These are phyloP conservation scores for Puntigrus tetrazona DNA, from an alignment of 2,113 vertebrate genomes.

Conservation along the genomic window DNA sequence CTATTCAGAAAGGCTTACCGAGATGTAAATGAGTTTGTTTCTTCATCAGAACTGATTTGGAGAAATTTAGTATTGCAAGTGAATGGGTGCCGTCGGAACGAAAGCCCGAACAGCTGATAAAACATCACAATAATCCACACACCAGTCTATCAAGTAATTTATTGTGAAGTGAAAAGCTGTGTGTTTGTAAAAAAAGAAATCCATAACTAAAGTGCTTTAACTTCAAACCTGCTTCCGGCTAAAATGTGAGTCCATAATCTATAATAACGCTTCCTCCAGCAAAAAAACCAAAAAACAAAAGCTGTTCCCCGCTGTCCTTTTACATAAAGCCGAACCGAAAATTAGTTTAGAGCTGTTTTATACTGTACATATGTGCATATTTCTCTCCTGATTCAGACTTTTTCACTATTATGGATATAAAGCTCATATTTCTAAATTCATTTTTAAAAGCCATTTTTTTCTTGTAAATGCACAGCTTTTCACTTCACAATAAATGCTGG, in stretches of 20 bases:
- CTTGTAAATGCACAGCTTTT: not conserved
- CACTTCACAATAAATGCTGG: not conserved
- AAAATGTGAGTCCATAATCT: not conserved
- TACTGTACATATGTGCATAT: not conserved
- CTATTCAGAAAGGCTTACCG: too few species aligned
- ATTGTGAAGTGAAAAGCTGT: not conserved
- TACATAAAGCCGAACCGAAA: not conserved
- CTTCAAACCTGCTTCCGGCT: not conserved
- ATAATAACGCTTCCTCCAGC: not conserved
- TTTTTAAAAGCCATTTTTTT: too few species aligned
- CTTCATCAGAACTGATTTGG: too few species aligned
- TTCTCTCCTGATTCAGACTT: not conserved
- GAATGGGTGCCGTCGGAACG: not conserved
- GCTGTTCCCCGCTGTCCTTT: not conserved
- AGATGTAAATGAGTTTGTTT: too few species aligned
- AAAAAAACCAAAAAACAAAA: not conserved
- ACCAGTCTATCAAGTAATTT: not conserved
- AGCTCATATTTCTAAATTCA: too few species aligned
- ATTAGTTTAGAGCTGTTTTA: not conserved
- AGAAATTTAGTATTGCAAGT: not conserved
- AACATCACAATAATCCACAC: not conserved
- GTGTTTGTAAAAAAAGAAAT: not conserved
- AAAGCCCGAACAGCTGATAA: not conserved
- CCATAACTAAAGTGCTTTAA: not conserved
- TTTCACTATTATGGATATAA: not conserved